A percentile compares a stretch with the other conserved stretches of the same genome.
Evolutionary conservation across 1,140 invertebrate species (phyloP).

Genomic region (Ceratosolen fusciceps): DNA sequence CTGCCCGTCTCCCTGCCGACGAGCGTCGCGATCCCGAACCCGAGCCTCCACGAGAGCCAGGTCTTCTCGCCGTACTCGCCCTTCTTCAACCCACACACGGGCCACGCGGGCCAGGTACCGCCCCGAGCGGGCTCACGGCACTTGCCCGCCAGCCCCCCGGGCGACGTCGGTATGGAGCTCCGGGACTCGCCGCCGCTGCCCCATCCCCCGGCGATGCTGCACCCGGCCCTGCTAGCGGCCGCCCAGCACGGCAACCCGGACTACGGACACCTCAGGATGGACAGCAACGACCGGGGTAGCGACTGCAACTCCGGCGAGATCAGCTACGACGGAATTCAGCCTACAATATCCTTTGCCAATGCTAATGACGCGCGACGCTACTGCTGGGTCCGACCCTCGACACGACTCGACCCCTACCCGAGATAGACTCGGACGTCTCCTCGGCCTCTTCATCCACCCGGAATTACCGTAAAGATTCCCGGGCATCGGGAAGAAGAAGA

Average conservation of each 20-base stretch:
- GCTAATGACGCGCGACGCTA: neutral
- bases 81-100: constrained; percentile 80
- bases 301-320: constrained; percentile 91
- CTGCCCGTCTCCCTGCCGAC: constrained; percentile 90
- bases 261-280: constrained; percentile 82
- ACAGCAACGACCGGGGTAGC: constrained; percentile 85
- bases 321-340: constrained; percentile 89
- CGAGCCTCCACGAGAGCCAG: constrained; percentile 94
- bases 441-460: no score
- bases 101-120: constrained; percentile 68
- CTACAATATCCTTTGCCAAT: constrained; percentile 94
- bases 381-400: constrained; percentile 37
- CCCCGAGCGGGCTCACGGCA: constrained; percentile 70
- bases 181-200: constrained; percentile 85
- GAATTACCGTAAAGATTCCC: no score
- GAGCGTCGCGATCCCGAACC: constrained; percentile 96
- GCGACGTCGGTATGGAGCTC: constrained; percentile 78
- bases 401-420: neutral
- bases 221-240: constrained; percentile 84
- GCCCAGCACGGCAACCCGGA: constrained; percentile 84
- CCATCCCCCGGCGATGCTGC: constrained; percentile 83
- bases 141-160: constrained; percentile 73
- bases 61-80: constrained; percentile 92
- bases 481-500: no score
- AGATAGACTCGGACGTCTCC: no score